Conservation (phyloP, 2,888 invertebrate species). For the Deilephila porcellus region DNA sequence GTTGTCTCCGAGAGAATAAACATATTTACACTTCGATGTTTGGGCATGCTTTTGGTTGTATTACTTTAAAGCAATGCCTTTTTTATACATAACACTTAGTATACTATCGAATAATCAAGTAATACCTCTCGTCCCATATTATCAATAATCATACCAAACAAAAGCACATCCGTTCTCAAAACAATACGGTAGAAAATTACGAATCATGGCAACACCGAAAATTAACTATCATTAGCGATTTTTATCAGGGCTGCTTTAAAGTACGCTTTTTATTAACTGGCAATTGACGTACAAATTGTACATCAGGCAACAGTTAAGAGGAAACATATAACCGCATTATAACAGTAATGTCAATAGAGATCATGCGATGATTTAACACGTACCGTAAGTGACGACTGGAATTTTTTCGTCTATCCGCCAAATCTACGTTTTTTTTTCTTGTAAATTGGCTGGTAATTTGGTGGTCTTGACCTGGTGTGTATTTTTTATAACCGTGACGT, state of each 20-base stretch:
- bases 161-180: background rate
- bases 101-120: background rate
- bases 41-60: too few species aligned
- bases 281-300: conserved; percentile 18
- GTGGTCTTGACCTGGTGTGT: background rate
- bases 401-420: conserved; percentile 8
- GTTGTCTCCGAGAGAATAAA: too few species aligned
- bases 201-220: conserved; percentile 14
- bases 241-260: conserved; percentile 8
- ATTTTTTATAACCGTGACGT: background rate
- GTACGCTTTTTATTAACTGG: background rate
- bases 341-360: conserved; percentile 45
- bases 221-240: conserved; percentile 18
- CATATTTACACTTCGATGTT: too few species aligned
- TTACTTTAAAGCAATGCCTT: too few species aligned
- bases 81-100: too few species aligned
- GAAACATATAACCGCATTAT: conserved; percentile 43
- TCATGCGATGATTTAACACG: conserved; percentile 33
- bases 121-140: background rate
- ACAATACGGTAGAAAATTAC: conserved; percentile 24
- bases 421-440: background rate
- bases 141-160: background rate
- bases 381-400: conserved; percentile 4
- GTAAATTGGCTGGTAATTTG: background rate
- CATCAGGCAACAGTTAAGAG: conserved; percentile 42